A percentile compares a stretch with the other conserved stretches of the same genome.
Evolutionary conservation across 2,888 invertebrate genomes (phyloP).

Genomic region (Willowsia nigromaculata): DNA sequence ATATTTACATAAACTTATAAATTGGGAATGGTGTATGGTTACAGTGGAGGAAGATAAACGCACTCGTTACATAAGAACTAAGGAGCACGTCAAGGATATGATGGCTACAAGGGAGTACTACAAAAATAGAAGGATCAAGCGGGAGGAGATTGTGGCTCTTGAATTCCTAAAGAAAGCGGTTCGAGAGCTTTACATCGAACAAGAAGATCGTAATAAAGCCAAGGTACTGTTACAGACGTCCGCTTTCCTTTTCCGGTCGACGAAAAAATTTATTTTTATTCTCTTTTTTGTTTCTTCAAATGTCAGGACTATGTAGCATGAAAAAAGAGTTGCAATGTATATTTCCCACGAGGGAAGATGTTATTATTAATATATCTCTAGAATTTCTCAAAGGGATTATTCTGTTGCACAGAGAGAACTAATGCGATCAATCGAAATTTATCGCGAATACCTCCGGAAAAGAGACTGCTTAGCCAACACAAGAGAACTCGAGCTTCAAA

Average conservation of each 20-base stretch:
- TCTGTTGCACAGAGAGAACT: slow-evolving; percentile 67
- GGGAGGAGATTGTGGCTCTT: slow-evolving; percentile 76
- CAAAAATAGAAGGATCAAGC: slow-evolving; percentile 73
- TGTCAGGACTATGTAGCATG: slow-evolving; percentile 21
- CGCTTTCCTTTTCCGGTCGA: neutral
- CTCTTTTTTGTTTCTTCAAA: slow-evolving; percentile 29
- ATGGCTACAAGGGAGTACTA: slow-evolving; percentile 75
- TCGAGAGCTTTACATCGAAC: slow-evolving; percentile 69
- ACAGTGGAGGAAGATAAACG: slow-evolving; percentile 70
- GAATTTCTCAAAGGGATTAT: slow-evolving; percentile 61
- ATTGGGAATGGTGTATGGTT: no score
- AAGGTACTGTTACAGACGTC: slow-evolving; percentile 55
- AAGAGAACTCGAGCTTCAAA: slow-evolving; percentile 74
- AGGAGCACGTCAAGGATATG: slow-evolving; percentile 75
- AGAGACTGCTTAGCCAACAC: slow-evolving; percentile 73
- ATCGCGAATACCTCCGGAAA: slow-evolving; percentile 75
- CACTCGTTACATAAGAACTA: slow-evolving; percentile 55
- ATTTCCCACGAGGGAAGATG: slow-evolving; percentile 29
- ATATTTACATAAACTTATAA: no score
- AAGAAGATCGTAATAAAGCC: slow-evolving; percentile 72
- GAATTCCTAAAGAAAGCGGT: slow-evolving; percentile 76
- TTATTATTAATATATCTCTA: slow-evolving; percentile 42
- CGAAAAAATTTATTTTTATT: slow-evolving; percentile 19
- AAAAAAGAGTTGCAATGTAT: slow-evolving; percentile 45
- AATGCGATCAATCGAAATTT: slow-evolving; percentile 75